These are phyloP conservation scores for Drosophila grimshawi DNA, from an alignment of 1,140 invertebrate species.

Conservation along the genomic window DNA sequence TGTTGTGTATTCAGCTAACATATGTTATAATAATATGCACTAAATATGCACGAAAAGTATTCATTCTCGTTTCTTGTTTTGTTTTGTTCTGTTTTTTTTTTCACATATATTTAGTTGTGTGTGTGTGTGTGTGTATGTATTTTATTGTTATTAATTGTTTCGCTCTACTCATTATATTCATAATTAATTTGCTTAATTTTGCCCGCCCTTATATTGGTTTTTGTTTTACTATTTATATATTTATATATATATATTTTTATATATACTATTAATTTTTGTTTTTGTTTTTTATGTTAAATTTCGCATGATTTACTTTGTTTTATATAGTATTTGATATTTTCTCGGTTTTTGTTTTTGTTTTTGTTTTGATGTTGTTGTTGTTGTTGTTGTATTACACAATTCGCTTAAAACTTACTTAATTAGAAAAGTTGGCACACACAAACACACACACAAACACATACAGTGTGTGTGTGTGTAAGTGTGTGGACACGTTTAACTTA, in stretches of 20 bases:
- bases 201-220: slow-evolving; percentile 76
- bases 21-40: slow-evolving; percentile 72
- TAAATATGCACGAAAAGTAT: slow-evolving; percentile 72
- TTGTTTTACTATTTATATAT: slow-evolving; percentile 75
- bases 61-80: slow-evolving; percentile 17
- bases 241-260: slow-evolving; percentile 55
- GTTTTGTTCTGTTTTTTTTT: slow-evolving; percentile 1
- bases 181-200: slow-evolving; percentile 81
- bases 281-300: slow-evolving; percentile 69
- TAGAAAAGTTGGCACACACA: slow-evolving; percentile 71
- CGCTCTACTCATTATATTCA: slow-evolving; percentile 74
- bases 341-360: slow-evolving; percentile 37
- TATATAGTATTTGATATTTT: slow-evolving; percentile 73
- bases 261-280: slow-evolving; percentile 32
- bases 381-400: slow-evolving; percentile 52
- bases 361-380: slow-evolving; percentile 39
- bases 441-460: slow-evolving; percentile 37
- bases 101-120: slow-evolving; percentile 69
- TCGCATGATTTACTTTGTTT: slow-evolving; percentile 69
- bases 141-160: slow-evolving; percentile 51
- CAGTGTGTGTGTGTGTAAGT: slow-evolving; percentile 36
- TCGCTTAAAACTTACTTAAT: slow-evolving; percentile 80
- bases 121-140: slow-evolving; percentile 38
- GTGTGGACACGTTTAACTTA: slow-evolving; percentile 66
- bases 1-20: slow-evolving; percentile 74